phyloP scores from a whole-genome alignment of 2,888 invertebrate genomes.

The Parasteatoda lunata region DNA sequence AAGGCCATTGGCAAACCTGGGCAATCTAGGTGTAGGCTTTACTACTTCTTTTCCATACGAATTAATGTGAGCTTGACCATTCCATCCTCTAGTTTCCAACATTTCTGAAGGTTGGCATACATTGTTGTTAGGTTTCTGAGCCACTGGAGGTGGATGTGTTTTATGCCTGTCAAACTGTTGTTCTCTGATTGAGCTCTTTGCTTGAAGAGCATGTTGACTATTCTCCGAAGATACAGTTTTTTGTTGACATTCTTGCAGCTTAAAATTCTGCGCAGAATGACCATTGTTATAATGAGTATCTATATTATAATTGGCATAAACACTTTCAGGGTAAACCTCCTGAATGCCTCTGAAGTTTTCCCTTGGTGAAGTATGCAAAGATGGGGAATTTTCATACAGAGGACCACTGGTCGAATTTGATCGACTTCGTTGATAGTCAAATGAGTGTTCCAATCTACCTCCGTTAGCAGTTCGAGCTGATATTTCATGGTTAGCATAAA shows the following conservation, averaged over 20 bases:
- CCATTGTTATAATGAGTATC: slow-evolving; percentile 24
- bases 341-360: slow-evolving; percentile 19
- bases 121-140: slow-evolving; percentile 42
- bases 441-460: slow-evolving; percentile 1
- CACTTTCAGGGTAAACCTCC: slow-evolving; percentile 22
- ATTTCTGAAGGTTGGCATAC: slow-evolving; percentile 55
- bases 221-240: not conserved
- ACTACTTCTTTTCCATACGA: slow-evolving; percentile 49
- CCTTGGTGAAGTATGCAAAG: not conserved
- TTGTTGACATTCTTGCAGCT: not conserved
- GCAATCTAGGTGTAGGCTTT: slow-evolving; percentile 46
- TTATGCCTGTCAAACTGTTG: slow-evolving; percentile 17
- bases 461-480: slow-evolving; percentile 15
- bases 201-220: not conserved
- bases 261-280: not conserved
- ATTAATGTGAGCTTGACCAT: slow-evolving; percentile 26
- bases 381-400: slow-evolving; percentile 36
- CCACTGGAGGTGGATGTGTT: slow-evolving; percentile 44
- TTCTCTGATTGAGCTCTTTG: not conserved
- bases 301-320: slow-evolving; percentile 46
- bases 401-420: slow-evolving; percentile 14
- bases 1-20: slow-evolving; percentile 33
- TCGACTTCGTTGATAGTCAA: slow-evolving; percentile 21
- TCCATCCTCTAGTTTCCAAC: slow-evolving; percentile 47
- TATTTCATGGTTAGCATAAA: slow-evolving; percentile 56